phyloP scores from a whole-genome alignment of 2,888 invertebrate genomes.

The Troides aeacus region DNA sequence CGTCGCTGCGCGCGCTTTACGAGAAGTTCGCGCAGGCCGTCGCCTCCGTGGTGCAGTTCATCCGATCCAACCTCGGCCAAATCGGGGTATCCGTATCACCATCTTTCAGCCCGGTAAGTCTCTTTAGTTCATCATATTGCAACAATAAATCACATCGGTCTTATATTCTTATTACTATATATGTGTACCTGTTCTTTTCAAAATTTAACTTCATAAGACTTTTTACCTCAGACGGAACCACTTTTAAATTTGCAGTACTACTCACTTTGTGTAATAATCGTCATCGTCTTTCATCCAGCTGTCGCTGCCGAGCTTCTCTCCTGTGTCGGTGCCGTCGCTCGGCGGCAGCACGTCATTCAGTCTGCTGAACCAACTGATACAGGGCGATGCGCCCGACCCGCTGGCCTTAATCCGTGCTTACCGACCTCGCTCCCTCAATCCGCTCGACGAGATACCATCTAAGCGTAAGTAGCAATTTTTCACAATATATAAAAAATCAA shows the following conservation, averaged over 20 bases:
- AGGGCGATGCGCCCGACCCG: conserved; percentile 81
- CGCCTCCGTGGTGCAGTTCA: conserved; percentile 73
- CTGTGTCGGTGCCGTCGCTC: conserved; percentile 72
- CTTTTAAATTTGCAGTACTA: too few species aligned
- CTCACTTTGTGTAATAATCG: too few species aligned
- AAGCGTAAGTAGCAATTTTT: conserved; percentile 68
- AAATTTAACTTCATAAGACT: too few species aligned
- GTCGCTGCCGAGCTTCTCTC: conserved; percentile 38
- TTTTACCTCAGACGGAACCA: too few species aligned
- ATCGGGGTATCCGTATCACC: conserved; percentile 46
- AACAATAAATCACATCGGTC: too few species aligned
- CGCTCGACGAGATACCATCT: conserved; percentile 82
- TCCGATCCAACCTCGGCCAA: conserved; percentile 61
- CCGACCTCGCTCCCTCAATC: conserved; percentile 75
- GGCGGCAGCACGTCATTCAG: conserved; percentile 81
- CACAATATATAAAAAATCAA: too few species aligned
- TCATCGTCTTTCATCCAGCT: not conserved
- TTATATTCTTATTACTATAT: too few species aligned
- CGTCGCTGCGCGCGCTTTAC: conserved; percentile 82
- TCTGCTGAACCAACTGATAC: conserved; percentile 78
- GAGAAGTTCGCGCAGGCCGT: conserved; percentile 77
- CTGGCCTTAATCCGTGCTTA: conserved; percentile 77
- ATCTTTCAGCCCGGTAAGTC: conserved; percentile 53
- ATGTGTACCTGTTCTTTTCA: too few species aligned
- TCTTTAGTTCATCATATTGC: too few species aligned